Conservation (phyloP, 2,888 invertebrate species). For the Odontothrips loti region DNA sequence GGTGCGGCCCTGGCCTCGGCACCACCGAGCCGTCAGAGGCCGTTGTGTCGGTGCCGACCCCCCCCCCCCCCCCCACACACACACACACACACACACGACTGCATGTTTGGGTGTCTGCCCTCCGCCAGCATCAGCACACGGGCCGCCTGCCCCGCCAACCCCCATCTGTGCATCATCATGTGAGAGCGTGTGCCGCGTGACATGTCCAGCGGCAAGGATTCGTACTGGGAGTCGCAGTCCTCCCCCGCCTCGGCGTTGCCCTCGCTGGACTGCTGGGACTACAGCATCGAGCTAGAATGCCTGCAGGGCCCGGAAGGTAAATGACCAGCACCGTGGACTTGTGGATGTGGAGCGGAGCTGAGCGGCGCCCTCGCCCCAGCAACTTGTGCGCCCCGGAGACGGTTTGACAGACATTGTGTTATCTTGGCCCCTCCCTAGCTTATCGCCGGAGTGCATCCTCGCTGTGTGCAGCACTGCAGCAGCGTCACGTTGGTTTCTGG, state of each 20-base stretch:
- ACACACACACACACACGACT: neutral
- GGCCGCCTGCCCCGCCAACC: neutral
- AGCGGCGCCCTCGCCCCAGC: too few relatives aligned
- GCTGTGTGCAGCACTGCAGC: slow-evolving; percentile 34
- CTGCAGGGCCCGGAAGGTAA: slow-evolving; percentile 71
- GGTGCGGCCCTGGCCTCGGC: too few relatives aligned
- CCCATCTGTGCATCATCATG: neutral
- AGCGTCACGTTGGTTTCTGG: neutral
- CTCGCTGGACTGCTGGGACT: slow-evolving; percentile 79
- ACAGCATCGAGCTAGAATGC: slow-evolving; percentile 76
- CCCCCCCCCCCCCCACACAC: neutral
- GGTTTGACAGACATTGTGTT: too few relatives aligned
- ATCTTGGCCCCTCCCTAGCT: too few relatives aligned
- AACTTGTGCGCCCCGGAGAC: too few relatives aligned
- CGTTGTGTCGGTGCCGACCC: neutral
- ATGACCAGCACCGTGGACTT: too few relatives aligned
- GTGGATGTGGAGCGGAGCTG: too few relatives aligned
- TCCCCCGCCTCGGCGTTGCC: slow-evolving; percentile 44
- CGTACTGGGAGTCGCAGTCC: slow-evolving; percentile 31
- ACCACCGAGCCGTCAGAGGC: too few relatives aligned
- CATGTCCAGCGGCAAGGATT: slow-evolving; percentile 10
- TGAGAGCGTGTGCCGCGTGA: neutral
- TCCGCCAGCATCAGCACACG: neutral
- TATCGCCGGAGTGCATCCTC: too few relatives aligned
- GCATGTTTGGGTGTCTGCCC: neutral